Conservation (phyloP, 2,888 invertebrate genomes). For the Encarsia formosa region DNA sequence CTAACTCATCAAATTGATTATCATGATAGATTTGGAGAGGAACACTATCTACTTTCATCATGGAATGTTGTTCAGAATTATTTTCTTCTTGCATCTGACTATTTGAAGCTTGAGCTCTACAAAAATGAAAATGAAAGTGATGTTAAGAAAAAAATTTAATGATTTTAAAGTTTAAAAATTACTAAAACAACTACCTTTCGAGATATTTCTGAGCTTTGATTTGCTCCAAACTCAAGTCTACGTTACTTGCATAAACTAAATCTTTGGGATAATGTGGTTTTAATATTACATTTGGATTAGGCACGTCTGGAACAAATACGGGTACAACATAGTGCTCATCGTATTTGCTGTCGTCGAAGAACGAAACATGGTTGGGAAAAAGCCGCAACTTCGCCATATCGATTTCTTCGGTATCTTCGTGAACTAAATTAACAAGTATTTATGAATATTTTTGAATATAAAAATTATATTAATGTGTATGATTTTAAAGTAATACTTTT, state of each 20-base stretch:
- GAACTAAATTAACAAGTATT: constrained; percentile 52
- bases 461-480: constrained; percentile 1
- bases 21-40: constrained; percentile 11
- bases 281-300: constrained; percentile 39
- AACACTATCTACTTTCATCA: constrained; percentile 15
- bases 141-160: background rate
- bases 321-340: constrained; percentile 38
- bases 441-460: constrained; percentile 10
- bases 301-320: constrained; percentile 40
- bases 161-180: background rate
- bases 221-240: constrained; percentile 77
- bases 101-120: constrained; percentile 7
- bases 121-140: background rate
- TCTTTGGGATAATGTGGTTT: constrained; percentile 47
- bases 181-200: constrained; percentile 33
- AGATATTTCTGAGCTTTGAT: constrained; percentile 62
- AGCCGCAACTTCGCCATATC: constrained; percentile 40
- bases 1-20: constrained; percentile 19
- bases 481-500: constrained; percentile 45
- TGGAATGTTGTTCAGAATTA: constrained; percentile 19
- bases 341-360: constrained; percentile 43
- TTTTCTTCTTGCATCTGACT: constrained; percentile 15
- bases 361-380: constrained; percentile 43
- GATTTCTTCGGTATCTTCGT: constrained; percentile 56
- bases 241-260: constrained; percentile 58